Base-by-base conservation (phyloP, 2,113 vertebrate species). In the Epinephelus cyanopodus region DNA sequence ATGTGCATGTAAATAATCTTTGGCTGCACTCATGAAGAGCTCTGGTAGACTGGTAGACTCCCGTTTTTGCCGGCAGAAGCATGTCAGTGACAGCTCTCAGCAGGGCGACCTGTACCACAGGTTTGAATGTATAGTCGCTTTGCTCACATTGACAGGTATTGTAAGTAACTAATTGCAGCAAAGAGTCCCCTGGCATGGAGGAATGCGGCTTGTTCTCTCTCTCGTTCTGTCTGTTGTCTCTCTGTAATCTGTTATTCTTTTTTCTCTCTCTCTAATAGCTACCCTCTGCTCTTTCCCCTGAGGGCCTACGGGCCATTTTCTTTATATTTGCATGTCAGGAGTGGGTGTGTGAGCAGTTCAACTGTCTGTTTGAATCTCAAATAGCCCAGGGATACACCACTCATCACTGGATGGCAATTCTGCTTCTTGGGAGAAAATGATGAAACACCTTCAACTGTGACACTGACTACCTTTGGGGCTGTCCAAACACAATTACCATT, bases 291-390 rank as follows among this genome's bases (percentile, higher is more conserved):
- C 67, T 50, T 25, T 73, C 65, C 84, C 90, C 85, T 1, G n/a
- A 81, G 90, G 84, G 84, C 79, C 53, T 60, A 52, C 11, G 67
- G 72, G 80, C 87, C 82, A 77, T 81, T 91, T 70, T 67, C 82
- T 89, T 77, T 77, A 78, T 81, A 92, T 92, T 94, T 96, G 95
- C 95, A 95, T 96, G 92, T 89, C 89, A 92, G 68, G 65, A 83
- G 66, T 89, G 89, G 89, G 84, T 88, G 88, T 90, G 89, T 87
- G 73, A 91, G 84, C 79, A 67, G 85, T 89, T 88, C 54, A 79
- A 84, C 88, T 86, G 84, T 81, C 85, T 91, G 61, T 91, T 88
- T 91, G 84, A 87, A 87, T 89, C 84, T 90, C 87, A 92, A 92
- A 91, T 50, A 92, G 88, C 91, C 91, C 70, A 67, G 74, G 88